Base-by-base conservation (phyloP, 2,797 vertebrate genomes). In the Notolabrus celidotus region DNA sequence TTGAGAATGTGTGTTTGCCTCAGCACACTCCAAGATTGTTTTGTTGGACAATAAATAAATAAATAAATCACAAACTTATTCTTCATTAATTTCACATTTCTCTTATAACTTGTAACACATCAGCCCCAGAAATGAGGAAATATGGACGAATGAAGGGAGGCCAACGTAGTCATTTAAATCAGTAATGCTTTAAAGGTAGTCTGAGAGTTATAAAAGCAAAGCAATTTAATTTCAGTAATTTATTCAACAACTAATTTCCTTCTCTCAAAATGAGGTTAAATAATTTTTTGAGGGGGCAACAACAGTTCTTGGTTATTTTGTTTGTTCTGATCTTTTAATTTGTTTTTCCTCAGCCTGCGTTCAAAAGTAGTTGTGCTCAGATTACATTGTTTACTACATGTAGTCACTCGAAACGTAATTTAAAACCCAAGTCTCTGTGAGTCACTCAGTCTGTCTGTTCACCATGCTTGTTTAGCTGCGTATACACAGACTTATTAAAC, bases 41-140 rank as follows among this genome's bases (percentile, higher is more conserved):
- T 10, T n/a, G n/a, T 69, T 55, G 51, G 25, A 70, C n/a, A n/a
- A n/a, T n/a, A 67, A 66, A 55, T 46, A 65, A 33, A 72, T 53
- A 59, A 49, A 57, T 70, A 52, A 45, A 14, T 20, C 33, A 42
- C 22, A 62, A 71, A 65, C 27, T 36, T 75, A 34, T 60, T 27
- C 38, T 10, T 51, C 39, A 55, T 56, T 71, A 39, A 63, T 80
- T 62, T 65, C 27, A 47, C 17, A 41, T 54, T 52, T 51, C 66
- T 46, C 36, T 43, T 41, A 66, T 77, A 4, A 2, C 29, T 25
- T 62, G 22, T 68, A 60, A 56, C 31, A 62, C 55, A 79, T 79
- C 58, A 51, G 33, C 46, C 0, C 1, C 10, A 57, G 29, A 43
- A 46, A 27, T 51, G 15, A 6, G 31, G 17, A 65, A 53, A 22